phyloP scores from a whole-genome alignment of 2,113 vertebrate genomes.

The Calyptommatus sinebrachiatus region DNA sequence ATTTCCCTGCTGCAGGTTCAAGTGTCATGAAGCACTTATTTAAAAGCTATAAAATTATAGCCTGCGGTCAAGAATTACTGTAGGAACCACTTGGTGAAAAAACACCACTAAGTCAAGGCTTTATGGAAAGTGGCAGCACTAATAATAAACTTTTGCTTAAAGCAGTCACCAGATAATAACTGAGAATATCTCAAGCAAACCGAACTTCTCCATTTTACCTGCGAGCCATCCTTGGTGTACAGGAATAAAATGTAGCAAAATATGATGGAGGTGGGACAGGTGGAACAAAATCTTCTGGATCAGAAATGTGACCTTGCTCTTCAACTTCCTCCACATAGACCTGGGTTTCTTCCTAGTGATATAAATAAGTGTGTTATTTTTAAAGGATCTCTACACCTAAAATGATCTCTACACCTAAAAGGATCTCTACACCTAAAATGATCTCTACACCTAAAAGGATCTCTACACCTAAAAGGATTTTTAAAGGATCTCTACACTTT shows the following conservation, averaged over 20 bases:
- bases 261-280: constrained; percentile 82
- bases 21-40: constrained; percentile 36
- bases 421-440: too few species aligned
- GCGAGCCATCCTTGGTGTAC: constrained; percentile 62
- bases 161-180: neutral
- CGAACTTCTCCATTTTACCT: constrained; percentile 65
- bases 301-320: constrained; percentile 62
- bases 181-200: neutral
- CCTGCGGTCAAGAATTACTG: constrained; percentile 26
- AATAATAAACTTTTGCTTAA: neutral
- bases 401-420: too few species aligned
- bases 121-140: neutral
- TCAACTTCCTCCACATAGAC: constrained; percentile 73
- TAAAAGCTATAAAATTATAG: constrained; percentile 42
- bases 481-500: too few species aligned
- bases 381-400: neutral
- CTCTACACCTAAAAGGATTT: too few species aligned
- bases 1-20: constrained; percentile 41
- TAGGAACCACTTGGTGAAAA: neutral
- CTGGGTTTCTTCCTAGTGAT: constrained; percentile 73
- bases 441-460: too few species aligned
- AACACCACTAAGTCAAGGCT: neutral
- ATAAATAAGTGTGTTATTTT: neutral
- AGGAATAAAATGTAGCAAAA: constrained; percentile 78
- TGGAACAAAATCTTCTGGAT: constrained; percentile 79